Percentiles rank a stretch among this genome's conserved stretches.
phyloP scores from a whole-genome alignment of 2,888 invertebrate genomes.

The Drosophila demipolita region DNA sequence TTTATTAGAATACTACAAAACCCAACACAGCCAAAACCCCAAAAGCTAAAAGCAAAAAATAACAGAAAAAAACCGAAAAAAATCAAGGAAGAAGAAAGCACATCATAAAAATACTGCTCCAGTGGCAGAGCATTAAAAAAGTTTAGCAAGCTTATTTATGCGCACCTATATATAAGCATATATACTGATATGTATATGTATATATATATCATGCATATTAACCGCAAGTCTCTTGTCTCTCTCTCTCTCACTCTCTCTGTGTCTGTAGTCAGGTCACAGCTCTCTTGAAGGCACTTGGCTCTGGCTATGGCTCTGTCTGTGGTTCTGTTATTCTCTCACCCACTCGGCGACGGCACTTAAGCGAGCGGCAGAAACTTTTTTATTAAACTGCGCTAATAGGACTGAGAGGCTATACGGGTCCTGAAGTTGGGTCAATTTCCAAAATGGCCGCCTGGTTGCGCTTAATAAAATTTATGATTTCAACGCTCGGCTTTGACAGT shows the following conservation, averaged over 20 bases:
- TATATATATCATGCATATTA: constrained; percentile 52
- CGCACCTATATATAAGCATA: constrained; percentile 39
- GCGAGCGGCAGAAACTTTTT: constrained; percentile 73
- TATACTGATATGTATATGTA: constrained; percentile 17
- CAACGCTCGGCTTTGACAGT: constrained; percentile 80
- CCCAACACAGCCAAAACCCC: constrained; percentile 11
- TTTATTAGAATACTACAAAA: constrained; percentile 64
- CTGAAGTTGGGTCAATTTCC: constrained; percentile 70
- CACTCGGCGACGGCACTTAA: constrained; percentile 60
- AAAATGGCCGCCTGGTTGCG: constrained; percentile 81
- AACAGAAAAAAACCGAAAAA: constrained; percentile 12
- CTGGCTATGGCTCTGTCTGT: neutral
- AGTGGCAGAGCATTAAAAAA: constrained; percentile 71
- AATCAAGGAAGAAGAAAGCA: constrained; percentile 41
- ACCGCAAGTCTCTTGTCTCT: constrained; percentile 51
- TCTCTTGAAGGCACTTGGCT: neutral
- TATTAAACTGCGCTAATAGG: constrained; percentile 79
- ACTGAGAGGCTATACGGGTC: constrained; percentile 45
- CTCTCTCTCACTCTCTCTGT: neutral
- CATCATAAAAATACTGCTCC: constrained; percentile 60
- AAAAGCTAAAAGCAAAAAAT: constrained; percentile 22
- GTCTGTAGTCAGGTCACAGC: neutral
- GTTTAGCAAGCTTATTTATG: constrained; percentile 63
- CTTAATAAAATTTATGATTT: constrained; percentile 83
- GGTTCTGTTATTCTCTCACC: constrained; percentile 5